phyloP scores from a whole-genome alignment of 2,888 invertebrate genomes.

The Nemotelus pantherinus region DNA sequence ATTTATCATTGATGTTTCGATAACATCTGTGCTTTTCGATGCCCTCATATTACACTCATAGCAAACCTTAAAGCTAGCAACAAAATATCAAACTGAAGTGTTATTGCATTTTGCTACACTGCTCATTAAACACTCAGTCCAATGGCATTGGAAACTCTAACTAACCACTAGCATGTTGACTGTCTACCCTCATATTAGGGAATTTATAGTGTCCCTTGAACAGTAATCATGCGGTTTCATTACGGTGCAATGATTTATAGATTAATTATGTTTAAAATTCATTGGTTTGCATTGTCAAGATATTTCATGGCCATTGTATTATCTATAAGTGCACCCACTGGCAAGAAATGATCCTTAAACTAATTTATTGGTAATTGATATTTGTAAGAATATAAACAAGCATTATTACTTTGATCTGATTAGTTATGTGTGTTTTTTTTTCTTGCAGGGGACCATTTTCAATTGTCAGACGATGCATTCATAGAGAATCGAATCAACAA shows the following conservation, averaged over 20 bases:
- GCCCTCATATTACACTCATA: too few relatives aligned
- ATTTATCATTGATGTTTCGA: too few relatives aligned
- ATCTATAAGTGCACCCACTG: too few relatives aligned
- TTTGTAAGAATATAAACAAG: too few relatives aligned
- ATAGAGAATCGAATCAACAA: constrained; percentile 92
- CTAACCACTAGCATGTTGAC: neutral
- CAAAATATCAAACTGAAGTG: too few relatives aligned
- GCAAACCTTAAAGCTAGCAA: too few relatives aligned
- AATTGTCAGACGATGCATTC: constrained; percentile 93
- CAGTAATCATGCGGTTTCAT: constrained; percentile 38
- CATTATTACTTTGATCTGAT: too few relatives aligned
- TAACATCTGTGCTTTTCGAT: too few relatives aligned
- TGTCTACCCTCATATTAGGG: neutral
- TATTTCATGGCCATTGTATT: neutral
- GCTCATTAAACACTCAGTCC: too few relatives aligned
- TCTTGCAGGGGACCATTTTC: constrained; percentile 89
- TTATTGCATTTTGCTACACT: too few relatives aligned
- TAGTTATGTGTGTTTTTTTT: neutral
- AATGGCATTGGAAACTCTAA: neutral
- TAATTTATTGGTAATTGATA: too few relatives aligned
- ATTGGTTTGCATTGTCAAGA: neutral
- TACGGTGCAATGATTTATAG: constrained; percentile 28
- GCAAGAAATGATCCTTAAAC: too few relatives aligned
- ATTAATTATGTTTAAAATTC: constrained; percentile 15
- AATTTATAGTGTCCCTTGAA: constrained; percentile 20